Evolutionary conservation across 1,140 invertebrate species (phyloP), one percentile per base, ranked within the genome.

Genomic region (Drosophila leontia): DNA sequence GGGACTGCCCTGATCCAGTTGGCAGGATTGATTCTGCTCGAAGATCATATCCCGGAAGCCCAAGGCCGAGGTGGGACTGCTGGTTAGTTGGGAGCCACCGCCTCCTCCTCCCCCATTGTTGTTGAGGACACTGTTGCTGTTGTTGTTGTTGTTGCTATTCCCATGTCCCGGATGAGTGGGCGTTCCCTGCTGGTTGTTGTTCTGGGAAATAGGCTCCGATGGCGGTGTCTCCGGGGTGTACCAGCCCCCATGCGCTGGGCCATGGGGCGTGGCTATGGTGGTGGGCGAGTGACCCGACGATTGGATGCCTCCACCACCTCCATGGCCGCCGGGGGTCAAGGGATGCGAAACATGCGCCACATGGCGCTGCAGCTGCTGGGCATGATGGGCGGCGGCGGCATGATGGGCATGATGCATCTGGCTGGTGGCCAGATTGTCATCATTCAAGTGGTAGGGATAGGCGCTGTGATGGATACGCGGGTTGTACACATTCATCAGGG

Each of bases 401-500:
- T 92, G 90, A 50, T 92, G 91, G 26, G 58, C 82, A 53, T 91
- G 87, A 61, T 92, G 88, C 78, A 92, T 82, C 71, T 92, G 91
- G 17, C 61, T 80, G 53, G 78, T 85, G 64, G 90, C 65, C 68
- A 93, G 78, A 12, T 93, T 92, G 19, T 93, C 92, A 32, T 93
- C 92, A 48, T 93, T 84, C 59, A 92, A 70, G 42, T 92, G 92
- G 75, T 92, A 92, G 58, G 92, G 91, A 92, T 93, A 93, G 67
- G 92, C 88, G 75, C 86, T 85, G 61, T 92, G 92, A 64, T 93
- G 92, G 55, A 93, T 91, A 41, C 92, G 80, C 59, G 92, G 92
- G 83, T 93, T 93, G 41, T 93, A 93, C 47, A 92, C 92, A 64
- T 93, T 93, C 92, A 93, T 93, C 35, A 93, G 82, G 26, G 92